Evolutionary conservation across 1,140 invertebrate species (phyloP).

Genomic region (Arctopsyche grandis): DNA sequence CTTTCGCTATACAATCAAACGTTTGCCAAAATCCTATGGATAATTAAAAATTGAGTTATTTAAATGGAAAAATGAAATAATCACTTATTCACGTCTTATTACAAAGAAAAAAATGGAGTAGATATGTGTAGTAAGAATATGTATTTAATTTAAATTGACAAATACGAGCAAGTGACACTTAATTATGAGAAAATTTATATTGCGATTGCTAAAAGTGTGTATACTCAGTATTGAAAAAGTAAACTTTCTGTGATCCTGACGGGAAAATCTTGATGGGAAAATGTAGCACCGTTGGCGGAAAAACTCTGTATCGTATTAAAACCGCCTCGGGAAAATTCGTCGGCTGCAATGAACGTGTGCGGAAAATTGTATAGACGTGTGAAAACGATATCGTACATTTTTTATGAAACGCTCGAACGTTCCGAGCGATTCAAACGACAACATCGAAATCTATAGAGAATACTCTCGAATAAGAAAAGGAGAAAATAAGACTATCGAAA

Average conservation of each 20-base stretch:
- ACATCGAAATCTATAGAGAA: not conserved
- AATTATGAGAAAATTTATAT: too few species aligned
- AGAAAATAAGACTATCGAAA: too few species aligned
- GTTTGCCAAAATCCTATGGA: too few species aligned
- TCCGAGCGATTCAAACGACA: not conserved
- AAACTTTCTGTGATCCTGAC: not conserved
- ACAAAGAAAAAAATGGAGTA: too few species aligned
- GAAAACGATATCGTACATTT: not conserved
- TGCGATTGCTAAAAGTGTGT: too few species aligned
- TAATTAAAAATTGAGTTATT: too few species aligned
- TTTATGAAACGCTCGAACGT: not conserved
- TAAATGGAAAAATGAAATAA: too few species aligned
- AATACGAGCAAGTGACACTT: too few species aligned
- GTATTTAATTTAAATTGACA: too few species aligned
- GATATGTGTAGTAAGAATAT: too few species aligned
- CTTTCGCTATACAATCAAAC: too few species aligned
- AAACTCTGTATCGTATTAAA: conserved; percentile 1
- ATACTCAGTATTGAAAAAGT: not conserved
- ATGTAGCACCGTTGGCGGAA: not conserved
- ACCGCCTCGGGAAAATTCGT: not conserved
- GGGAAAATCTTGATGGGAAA: not conserved
- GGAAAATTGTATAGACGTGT: not conserved
- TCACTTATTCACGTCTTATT: too few species aligned
- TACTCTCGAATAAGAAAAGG: not conserved
- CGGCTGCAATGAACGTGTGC: not conserved